These are phyloP conservation scores for Salarias fasciatus DNA, from an alignment of 2,797 vertebrate species.

Conservation along the genomic window DNA sequence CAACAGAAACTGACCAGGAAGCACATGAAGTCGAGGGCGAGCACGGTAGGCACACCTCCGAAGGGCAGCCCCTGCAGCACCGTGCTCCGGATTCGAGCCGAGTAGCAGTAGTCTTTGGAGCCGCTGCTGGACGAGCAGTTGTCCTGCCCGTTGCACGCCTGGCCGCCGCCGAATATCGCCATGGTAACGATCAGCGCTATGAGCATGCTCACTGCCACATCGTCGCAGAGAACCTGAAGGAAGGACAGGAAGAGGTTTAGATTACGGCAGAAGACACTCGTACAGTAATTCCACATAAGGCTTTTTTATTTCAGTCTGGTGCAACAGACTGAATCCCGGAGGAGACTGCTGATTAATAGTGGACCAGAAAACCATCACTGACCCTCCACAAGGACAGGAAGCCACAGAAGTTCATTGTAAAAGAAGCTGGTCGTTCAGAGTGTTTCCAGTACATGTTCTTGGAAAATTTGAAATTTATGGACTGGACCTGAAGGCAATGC, in stretches of 20 bases:
- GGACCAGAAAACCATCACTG: no score
- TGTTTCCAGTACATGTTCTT: no score
- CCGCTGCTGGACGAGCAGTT: slow-evolving; percentile 78
- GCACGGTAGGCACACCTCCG: slow-evolving; percentile 94
- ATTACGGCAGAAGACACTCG: no score
- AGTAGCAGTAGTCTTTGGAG: slow-evolving; percentile 95
- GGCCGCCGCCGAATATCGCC: slow-evolving; percentile 70
- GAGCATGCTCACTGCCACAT: slow-evolving; percentile 67
- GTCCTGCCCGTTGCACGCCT: slow-evolving; percentile 73
- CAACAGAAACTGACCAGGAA: slow-evolving; percentile 90
- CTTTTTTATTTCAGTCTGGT: no score
- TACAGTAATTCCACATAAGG: no score
- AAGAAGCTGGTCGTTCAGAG: no score
- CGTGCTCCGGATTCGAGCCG: slow-evolving; percentile 94
- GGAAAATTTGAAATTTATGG: no score
- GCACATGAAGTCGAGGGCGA: slow-evolving; percentile 98
- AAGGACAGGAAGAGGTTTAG: neutral
- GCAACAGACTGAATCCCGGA: no score
- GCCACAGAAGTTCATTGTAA: no score
- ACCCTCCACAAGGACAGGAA: no score
- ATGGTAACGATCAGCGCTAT: slow-evolving; percentile 80
- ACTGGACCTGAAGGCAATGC: no score
- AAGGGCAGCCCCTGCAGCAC: slow-evolving; percentile 97
- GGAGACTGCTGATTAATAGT: no score
- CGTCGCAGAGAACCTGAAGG: slow-evolving; percentile 29